Evolutionary conservation across 2,888 invertebrate species (phyloP).

Genomic region (Acanthopleura granulata): DNA sequence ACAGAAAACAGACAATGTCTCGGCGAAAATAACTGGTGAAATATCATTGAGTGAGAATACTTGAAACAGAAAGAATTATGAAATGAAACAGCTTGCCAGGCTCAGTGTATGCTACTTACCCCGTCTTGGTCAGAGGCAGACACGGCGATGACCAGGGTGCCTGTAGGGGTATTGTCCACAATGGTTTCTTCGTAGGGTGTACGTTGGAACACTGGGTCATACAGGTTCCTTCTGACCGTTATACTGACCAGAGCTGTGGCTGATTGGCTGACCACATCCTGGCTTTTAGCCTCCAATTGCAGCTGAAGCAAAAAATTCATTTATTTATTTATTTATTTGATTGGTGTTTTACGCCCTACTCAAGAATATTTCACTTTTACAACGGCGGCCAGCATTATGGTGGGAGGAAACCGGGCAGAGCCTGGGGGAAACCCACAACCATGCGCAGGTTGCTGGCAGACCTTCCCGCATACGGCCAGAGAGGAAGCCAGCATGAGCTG

Average conservation of each 20-base stretch:
- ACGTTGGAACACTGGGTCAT: constrained; percentile 37
- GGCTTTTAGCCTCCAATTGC: constrained; percentile 49
- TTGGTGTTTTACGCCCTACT: too few relatives aligned
- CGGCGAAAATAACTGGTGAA: background rate
- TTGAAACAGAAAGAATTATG: background rate
- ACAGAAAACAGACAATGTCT: background rate
- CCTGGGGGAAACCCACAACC: too few relatives aligned
- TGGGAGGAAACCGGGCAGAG: too few relatives aligned
- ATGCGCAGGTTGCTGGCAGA: too few relatives aligned
- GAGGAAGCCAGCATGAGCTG: too few relatives aligned
- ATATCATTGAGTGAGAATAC: background rate
- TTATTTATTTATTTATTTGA: too few relatives aligned
- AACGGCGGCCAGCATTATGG: too few relatives aligned
- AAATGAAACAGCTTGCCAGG: background rate
- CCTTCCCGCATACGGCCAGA: too few relatives aligned
- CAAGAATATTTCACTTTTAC: too few relatives aligned
- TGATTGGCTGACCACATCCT: constrained; percentile 36
- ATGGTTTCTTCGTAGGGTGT: background rate
- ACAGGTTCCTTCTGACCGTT: constrained; percentile 45
- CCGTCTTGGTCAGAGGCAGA: constrained; percentile 56
- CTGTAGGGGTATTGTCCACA: constrained; percentile 41
- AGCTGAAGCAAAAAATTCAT: constrained; percentile 42
- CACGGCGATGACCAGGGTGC: constrained; percentile 40
- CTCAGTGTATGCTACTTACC: background rate
- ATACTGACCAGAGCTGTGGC: constrained; percentile 44